Evolutionary conservation across 1,140 invertebrate species (phyloP), one percentile per base, ranked within the genome.

Genomic region (Ridgeia piscesae): DNA sequence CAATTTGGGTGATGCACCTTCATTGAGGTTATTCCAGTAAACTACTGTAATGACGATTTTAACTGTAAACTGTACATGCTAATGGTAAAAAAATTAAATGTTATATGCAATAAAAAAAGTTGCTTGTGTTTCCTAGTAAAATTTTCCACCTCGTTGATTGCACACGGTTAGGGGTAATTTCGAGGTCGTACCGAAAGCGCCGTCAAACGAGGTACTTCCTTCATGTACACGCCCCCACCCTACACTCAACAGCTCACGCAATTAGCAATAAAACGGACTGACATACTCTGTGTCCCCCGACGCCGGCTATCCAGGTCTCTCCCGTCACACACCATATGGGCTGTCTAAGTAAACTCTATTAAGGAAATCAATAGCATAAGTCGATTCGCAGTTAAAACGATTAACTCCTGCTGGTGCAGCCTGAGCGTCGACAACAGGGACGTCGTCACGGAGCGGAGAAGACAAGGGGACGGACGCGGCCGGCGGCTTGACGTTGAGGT

Each of bases 281-380:
- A 77, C 58, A 77, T 17, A 77, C 58, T 21, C 17, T 17, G 27
- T 31, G 11, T 77, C 58, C 58, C 58, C 27, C 6, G 0, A 0
- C 27, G 27, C 58, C 17, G 0, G 11, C 14, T 4, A 77, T 77
- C 8, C 58, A 77, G 58, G 58, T 21, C 58, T 77, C 58, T 77
- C 11, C 14, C 58, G 58, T 77, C 27, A 77, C 58, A 77, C 58
- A 77, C 58, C 58, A 77, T 21, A 77, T 77, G 58, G 11, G 58
- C 58, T 31, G 17, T 77, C 58, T 77, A 77, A 77, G 58, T 77
- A 77, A 77, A 77, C 58, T 21, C 58, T 77, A 77, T 77, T 77
- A 77, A 77, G 58, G 58, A 77, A 77, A 77, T 77, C 58, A 77
- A 77, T 77, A 77, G 58, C 58, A 77, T 77, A 77, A 77, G 58